A percentile compares a stretch with the other conserved stretches of the same genome.
Evolutionary conservation across 2,888 invertebrate genomes (phyloP).

Genomic region (Mimachlamys varia): DNA sequence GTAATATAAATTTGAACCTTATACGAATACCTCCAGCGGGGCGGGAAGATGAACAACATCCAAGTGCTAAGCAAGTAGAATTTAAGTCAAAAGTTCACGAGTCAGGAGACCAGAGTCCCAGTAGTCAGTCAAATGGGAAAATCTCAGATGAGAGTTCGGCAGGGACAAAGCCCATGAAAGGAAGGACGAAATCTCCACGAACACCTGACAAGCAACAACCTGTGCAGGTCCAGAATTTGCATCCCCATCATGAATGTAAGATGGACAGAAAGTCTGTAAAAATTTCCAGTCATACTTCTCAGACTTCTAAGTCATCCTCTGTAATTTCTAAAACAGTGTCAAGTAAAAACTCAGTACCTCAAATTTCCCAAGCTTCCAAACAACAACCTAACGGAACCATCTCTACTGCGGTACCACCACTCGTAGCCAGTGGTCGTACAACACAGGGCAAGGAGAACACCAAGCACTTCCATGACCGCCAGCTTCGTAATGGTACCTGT

Average conservation of each 20-base stretch:
- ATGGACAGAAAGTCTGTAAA: constrained; percentile 7
- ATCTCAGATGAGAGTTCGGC: background rate
- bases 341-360: constrained; percentile 27
- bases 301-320: constrained; percentile 2
- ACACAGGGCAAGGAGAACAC: background rate
- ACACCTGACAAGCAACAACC: background rate
- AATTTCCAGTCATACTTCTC: constrained; percentile 1
- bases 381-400: constrained; percentile 20
- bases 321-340: background rate
- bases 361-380: background rate
- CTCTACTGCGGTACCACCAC: background rate
- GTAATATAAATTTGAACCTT: constrained; percentile 40
- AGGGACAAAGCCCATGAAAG: constrained; percentile 6
- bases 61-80: background rate
- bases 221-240: background rate
- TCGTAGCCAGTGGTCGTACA: background rate
- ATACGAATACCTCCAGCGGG: constrained; percentile 52
- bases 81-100: background rate
- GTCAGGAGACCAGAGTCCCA: constrained; percentile 6
- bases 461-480: background rate
- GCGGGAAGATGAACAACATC: constrained; percentile 43
- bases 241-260: background rate
- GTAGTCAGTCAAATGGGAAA: constrained; percentile 33
- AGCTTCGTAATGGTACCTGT: constrained; percentile 9
- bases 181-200: constrained; percentile 15